A percentile compares a stretch with the other conserved stretches of the same genome.
These are phyloP conservation scores for Bombycilla garrulus DNA, from an alignment of 2,113 vertebrate genomes.

Conservation along the genomic window DNA sequence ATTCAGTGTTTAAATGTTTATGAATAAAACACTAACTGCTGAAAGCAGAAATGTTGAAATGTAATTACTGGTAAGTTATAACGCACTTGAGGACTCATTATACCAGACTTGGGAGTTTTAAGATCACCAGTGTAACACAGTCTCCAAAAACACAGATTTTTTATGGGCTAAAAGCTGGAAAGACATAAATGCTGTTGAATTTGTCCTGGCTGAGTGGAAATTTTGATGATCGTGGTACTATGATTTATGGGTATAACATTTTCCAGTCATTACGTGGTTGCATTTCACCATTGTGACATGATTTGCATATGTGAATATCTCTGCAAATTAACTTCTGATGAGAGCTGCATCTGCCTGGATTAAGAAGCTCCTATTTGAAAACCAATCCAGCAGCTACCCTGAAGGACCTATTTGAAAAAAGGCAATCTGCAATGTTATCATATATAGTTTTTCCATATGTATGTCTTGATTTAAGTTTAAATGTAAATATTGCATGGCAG, in stretches of 20 bases:
- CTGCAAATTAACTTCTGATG: conserved; percentile 86
- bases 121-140: conserved; percentile 76
- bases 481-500: background rate
- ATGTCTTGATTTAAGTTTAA: background rate
- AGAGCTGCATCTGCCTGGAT: conserved; percentile 92
- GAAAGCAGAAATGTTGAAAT: conserved; percentile 83
- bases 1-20: conserved; percentile 85
- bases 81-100: conserved; percentile 83
- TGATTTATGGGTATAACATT: conserved; percentile 91
- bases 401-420: conserved; percentile 37
- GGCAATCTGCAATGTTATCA: conserved; percentile 36
- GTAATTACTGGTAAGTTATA: conserved; percentile 86
- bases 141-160: conserved; percentile 78
- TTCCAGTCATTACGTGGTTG: conserved; percentile 92
- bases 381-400: conserved; percentile 80
- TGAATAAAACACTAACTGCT: conserved; percentile 83
- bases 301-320: conserved; percentile 97
- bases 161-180: conserved; percentile 79
- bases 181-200: conserved; percentile 80
- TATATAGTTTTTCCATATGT: background rate
- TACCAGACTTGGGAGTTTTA: conserved; percentile 80
- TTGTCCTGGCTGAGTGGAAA: conserved; percentile 92
- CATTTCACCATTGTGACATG: conserved; percentile 85
- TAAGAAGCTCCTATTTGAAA: conserved; percentile 79
- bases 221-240: conserved; percentile 88